Base-by-base conservation (phyloP, 2,888 invertebrate genomes). In the Scrobipalpa costella region DNA sequence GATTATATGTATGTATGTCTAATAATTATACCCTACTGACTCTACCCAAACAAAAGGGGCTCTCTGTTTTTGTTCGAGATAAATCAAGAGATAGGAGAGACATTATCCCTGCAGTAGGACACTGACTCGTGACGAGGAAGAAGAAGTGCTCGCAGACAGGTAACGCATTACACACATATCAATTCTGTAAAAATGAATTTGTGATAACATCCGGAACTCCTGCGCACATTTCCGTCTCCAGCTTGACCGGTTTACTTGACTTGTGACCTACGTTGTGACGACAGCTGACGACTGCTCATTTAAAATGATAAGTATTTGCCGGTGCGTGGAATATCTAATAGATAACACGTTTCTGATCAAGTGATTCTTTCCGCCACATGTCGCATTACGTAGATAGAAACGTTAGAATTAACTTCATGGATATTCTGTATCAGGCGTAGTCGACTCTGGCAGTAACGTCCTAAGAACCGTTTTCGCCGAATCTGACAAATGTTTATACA, bases 201-300 rank as follows among this genome's bases (percentile, higher is more conserved):
- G 7, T 5, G 7, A 7, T 15, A 5, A 13, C 36, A 13, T 40
- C 3, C 40, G 11, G 40, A 40, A 40, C 40, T 13, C n/a, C 15
- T 44, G 44, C 44, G 44, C 44, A 44, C 6, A 13, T 40, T 0
- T 13, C 27, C 7, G 7, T n/a, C 15, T n/a, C 44, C 15, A 15
- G n/a, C 44, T 44, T 44, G 9, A 44, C 44, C n/a, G 44, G 44
- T 15, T 44, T 44, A 44, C 15, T 44, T 44, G 15, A 44, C 44
- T n/a, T 44, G 15, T 5, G 44, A 44, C 44, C 44, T 5, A n/a
- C 44, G 44, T 44, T n/a, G 15, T 3, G 15, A 44, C 15, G 6
- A 44, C 44, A 15, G 44, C 44, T n/a, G 44, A 44, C 44, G 15
- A 44, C 44, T 5, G 15, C 44, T 44, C 44, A 44, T 44, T 44